phyloP scores from a whole-genome alignment of 2,113 vertebrate genomes.

The Melanostigma gelatinosum region DNA sequence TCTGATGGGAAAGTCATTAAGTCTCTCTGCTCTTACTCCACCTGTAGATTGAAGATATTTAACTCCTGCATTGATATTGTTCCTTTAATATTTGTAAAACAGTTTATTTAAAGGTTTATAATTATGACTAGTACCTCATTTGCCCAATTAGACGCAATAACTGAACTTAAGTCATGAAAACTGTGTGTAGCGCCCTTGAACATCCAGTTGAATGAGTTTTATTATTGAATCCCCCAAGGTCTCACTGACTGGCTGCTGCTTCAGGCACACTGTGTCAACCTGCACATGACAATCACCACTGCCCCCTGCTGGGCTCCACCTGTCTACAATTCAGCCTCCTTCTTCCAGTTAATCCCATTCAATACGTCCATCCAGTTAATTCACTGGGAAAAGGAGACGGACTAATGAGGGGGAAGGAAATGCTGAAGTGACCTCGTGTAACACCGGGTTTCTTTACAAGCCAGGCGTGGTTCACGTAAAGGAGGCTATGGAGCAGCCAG shows the following conservation, averaged over 20 bases:
- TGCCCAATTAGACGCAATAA: slow-evolving; percentile 1
- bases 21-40: slow-evolving; percentile 30
- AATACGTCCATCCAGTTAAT: background rate
- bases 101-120: background rate
- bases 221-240: slow-evolving; percentile 37
- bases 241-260: background rate
- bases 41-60: slow-evolving; percentile 23
- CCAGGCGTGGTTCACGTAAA: slow-evolving; percentile 37
- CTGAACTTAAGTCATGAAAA: slow-evolving; percentile 4
- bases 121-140: background rate
- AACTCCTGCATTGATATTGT: background rate
- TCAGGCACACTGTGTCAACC: background rate
- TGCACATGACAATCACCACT: slow-evolving; percentile 75
- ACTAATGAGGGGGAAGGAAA: slow-evolving; percentile 39
- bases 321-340: slow-evolving; percentile 16
- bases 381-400: slow-evolving; percentile 11
- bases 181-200: background rate
- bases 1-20: slow-evolving; percentile 28
- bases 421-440: slow-evolving; percentile 15
- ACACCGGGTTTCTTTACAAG: slow-evolving; percentile 23
- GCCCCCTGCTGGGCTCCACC: slow-evolving; percentile 76
- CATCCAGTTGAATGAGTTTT: background rate
- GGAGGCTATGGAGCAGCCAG: background rate
- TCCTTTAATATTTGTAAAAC: background rate
- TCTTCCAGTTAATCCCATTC: background rate